These are phyloP conservation scores for Drosophila tristis DNA, from an alignment of 1,140 invertebrate species.

Conservation along the genomic window DNA sequence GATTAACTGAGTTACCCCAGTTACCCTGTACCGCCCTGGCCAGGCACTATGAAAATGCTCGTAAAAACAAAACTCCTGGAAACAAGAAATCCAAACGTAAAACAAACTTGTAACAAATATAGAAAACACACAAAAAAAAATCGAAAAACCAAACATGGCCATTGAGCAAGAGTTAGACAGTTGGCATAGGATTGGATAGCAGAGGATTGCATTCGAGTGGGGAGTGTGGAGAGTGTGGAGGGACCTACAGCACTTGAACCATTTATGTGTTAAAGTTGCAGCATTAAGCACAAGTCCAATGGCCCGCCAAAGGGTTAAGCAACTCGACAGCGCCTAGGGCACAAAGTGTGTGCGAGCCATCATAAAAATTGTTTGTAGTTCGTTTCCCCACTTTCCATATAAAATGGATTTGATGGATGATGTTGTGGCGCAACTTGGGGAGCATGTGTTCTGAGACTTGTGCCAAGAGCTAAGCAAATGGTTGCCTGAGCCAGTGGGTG, in stretches of 20 bases:
- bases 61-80: conserved; percentile 46
- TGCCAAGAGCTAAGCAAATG: conserved; percentile 57
- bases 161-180: conserved; percentile 40
- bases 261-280: conserved; percentile 61
- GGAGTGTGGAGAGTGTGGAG: not conserved
- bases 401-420: conserved; percentile 81
- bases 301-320: conserved; percentile 60
- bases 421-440: conserved; percentile 73
- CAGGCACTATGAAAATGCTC: conserved; percentile 29
- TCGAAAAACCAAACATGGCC: conserved; percentile 47
- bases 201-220: not conserved
- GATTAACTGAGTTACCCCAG: not conserved
- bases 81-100: conserved; percentile 32
- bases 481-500: conserved; percentile 6
- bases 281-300: conserved; percentile 60
- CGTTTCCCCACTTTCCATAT: conserved; percentile 69
- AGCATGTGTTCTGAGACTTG: conserved; percentile 77
- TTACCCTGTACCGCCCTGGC: conserved; percentile 2
- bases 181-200: conserved; percentile 18
- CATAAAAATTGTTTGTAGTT: conserved; percentile 68
- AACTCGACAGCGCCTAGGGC: conserved; percentile 9
- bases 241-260: conserved; percentile 41
- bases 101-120: conserved; percentile 47
- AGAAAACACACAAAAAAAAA: conserved; percentile 26
- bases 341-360: conserved; percentile 34